Conservation (phyloP, 2,797 vertebrate genomes). For the Pangasius macronema region DNA sequence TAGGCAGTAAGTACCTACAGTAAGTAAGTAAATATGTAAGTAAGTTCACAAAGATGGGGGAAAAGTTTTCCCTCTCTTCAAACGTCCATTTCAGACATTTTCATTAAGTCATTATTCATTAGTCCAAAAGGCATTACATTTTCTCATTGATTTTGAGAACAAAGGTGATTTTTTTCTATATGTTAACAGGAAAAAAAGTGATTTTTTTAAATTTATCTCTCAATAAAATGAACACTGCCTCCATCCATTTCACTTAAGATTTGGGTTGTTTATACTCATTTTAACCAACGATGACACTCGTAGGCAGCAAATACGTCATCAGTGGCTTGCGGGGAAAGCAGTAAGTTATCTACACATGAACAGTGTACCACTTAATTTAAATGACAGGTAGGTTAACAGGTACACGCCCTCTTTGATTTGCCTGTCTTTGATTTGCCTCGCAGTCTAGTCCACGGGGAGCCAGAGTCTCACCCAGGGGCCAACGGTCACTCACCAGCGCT, state of each 20-base stretch:
- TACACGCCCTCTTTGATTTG: conserved; percentile 44
- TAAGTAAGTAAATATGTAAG: not conserved
- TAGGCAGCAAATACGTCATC: conserved; percentile 23
- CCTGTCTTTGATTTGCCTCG: conserved; percentile 50
- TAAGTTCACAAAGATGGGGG: not conserved
- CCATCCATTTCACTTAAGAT: not conserved
- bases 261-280: not conserved
- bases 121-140: not conserved
- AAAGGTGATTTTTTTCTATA: not conserved
- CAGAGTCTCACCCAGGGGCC: conserved; percentile 48
- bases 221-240: too few relatives aligned
- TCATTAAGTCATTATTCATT: not conserved
- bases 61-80: not conserved
- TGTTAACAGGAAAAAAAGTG: not conserved
- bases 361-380: conserved; percentile 39
- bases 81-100: not conserved
- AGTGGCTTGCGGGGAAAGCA: conserved; percentile 25
- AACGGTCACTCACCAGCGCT: conserved; percentile 60
- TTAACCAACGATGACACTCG: not conserved
- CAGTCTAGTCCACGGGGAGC: conserved; percentile 44
- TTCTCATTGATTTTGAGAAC: not conserved
- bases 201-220: too few relatives aligned
- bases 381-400: conserved; percentile 53
- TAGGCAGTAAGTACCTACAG: not conserved
- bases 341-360: conserved; percentile 39